Evolutionary conservation across 1,140 invertebrate genomes (phyloP), one percentile per base, ranked within the genome.

Genomic region (Drosophila trapezifrons): DNA sequence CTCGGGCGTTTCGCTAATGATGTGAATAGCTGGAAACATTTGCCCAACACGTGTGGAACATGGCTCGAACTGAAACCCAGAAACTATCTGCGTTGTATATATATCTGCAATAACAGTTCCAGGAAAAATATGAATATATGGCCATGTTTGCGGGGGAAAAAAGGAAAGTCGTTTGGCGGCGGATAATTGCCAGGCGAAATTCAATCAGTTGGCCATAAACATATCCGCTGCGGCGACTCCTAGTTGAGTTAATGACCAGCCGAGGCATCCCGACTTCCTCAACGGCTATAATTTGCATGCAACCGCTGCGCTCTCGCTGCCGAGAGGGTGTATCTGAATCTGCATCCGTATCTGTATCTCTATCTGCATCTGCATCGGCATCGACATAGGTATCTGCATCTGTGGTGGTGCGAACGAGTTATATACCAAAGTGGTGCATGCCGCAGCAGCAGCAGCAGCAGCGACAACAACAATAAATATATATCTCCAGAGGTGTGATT

Each of bases 401-500:
- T 40, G 46, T 82, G 40, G 57, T 66, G 43, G 71, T 51, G 64
- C 70, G 82, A 81, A 86, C 78, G 69, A 82, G 76, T 84, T 84
- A 80, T 85, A 79, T 78, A 59, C 72, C 65, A 67, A 82, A 70
- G 71, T 87, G 74, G 78, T 82, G 70, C 78, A 81, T 54, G 64
- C 60, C 77, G 59, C 62, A 54, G 55, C 64, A 80, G 37, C 58
- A 74, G 42, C 42, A 64, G n/a, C 62, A 46, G 38, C 51, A 46
- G 37, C 51, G 37, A 62, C 76, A 86, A 76, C 76, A 83, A 89
- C 84, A 87, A 89, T 77, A 87, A 87, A 89, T 89, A 80, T 80
- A 89, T 89, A 89, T 74, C 72, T 78, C 69, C 47, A 84, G 79
- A 87, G 84, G 84, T 87, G 84, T 87, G 84, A 87, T 87, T 87